These are phyloP conservation scores for Temnothorax longispinosus DNA, from an alignment of 1,140 invertebrate species.

Conservation along the genomic window DNA sequence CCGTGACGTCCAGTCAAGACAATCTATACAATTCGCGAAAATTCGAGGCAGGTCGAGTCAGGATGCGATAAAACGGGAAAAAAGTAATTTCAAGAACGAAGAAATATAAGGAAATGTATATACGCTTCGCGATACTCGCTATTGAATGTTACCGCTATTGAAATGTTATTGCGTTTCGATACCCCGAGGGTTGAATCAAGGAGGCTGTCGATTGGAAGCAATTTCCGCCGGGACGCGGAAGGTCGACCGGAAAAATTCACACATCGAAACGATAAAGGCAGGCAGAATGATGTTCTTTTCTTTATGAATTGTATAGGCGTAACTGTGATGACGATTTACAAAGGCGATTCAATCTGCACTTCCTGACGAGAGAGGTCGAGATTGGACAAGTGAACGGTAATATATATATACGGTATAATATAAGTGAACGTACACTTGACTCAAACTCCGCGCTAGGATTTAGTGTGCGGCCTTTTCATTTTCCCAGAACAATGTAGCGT, in stretches of 20 bases:
- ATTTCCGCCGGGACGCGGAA: slow-evolving; percentile 24
- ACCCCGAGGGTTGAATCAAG: background rate
- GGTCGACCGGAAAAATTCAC: slow-evolving; percentile 35
- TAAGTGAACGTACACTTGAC: background rate
- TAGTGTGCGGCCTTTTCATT: slow-evolving; percentile 11
- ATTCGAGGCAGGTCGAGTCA: background rate
- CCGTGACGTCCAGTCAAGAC: background rate
- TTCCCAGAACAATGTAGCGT: slow-evolving; percentile 18
- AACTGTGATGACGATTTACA: background rate
- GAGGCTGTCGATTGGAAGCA: slow-evolving; percentile 18
- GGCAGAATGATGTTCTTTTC: background rate
- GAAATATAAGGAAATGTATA: background rate
- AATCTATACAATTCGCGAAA: background rate
- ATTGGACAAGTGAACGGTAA: background rate
- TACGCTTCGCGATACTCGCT: background rate
- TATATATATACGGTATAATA: background rate
- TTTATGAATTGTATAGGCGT: background rate
- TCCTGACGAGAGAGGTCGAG: background rate
- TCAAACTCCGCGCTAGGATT: background rate
- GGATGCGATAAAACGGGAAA: background rate
- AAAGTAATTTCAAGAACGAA: background rate
- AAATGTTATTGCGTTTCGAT: slow-evolving; percentile 1
- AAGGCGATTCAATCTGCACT: background rate
- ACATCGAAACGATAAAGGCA: background rate
- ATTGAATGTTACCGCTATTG: slow-evolving; percentile 11